Base-by-base conservation (phyloP, 1,140 invertebrate species). In the Anastrepha ludens region DNA sequence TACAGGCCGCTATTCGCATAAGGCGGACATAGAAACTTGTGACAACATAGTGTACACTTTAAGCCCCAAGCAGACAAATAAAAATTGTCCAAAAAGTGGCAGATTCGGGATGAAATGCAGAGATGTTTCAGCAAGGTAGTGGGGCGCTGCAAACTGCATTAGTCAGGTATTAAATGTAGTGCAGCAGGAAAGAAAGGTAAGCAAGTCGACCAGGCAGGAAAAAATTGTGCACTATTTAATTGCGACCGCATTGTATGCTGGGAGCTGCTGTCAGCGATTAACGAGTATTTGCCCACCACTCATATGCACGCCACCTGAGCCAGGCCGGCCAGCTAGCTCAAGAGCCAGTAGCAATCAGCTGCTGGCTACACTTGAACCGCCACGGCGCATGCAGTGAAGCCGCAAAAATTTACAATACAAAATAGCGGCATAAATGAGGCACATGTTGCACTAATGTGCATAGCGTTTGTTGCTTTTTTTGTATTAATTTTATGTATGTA, bases 121-220 rank as follows among this genome's bases (percentile, higher is more conserved):
- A 11, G 47, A 55, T 41, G 55, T 81, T 81, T 55, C n/a, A 29
- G 47, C 47, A 74, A 29, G 29, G 29, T 29, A 29, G 29, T 29
- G 29, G 29, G 29, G 29, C 29, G 47, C 74, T 8, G 8, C 44
- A 11, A 74, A 55, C n/a, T n/a, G 15, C 47, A 29, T 17, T 11
- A 20, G 2, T n/a, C 74, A 47, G n/a, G 8, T 81, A 81, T 55
- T 81, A 20, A 81, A 81, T 55, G 74, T 81, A 41, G 74, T 81
- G 74, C 47, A 81, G 74, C 74, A 81, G 74, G 74, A 81, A 81
- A 81, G 74, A 81, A 81, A 81, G 74, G 74, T 41, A 50, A 67
- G 64, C 29, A 67, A 81, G 6, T 55, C 74, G 67, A 47, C 13
- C 47, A 55, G 50, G n/a, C 74, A 58, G 74, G 74, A 81, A 81